A percentile compares a stretch with the other conserved stretches of the same genome.
These are phyloP conservation scores for Propithecus coquereli DNA, from an alignment of 2,113 vertebrate genomes.

Conservation along the genomic window DNA sequence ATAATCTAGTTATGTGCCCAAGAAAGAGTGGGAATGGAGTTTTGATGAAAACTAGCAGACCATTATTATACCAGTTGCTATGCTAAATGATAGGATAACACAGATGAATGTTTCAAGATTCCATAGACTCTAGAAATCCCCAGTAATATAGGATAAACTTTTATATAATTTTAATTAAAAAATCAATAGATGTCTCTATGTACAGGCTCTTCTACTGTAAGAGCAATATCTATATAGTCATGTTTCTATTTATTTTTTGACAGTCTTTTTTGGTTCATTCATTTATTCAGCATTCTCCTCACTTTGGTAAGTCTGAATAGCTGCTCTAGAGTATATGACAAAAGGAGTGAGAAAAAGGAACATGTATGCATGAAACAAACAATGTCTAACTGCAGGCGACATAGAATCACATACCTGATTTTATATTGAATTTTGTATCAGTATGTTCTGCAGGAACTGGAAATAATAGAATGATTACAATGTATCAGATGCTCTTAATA, in stretches of 20 bases:
- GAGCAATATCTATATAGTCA: neutral
- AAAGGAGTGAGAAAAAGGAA: neutral
- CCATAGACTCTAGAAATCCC: neutral
- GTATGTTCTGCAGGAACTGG: neutral
- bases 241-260: neutral
- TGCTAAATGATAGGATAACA: neutral
- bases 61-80: neutral
- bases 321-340: neutral
- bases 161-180: neutral
- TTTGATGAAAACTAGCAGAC: neutral
- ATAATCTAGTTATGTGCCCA: neutral
- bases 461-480: neutral
- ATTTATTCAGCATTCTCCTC: neutral
- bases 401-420: neutral
- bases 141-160: neutral
- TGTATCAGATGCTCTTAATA: neutral
- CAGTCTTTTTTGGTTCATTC: neutral
- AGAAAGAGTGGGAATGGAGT: neutral
- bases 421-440: neutral
- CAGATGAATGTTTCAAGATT: neutral
- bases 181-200: neutral
- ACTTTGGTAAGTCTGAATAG: neutral
- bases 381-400: neutral
- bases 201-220: neutral
- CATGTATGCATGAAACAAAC: neutral